Evolutionary conservation across 1,140 invertebrate genomes (phyloP), one percentile per base, ranked within the genome.

Genomic region (Orchesella cincta): DNA sequence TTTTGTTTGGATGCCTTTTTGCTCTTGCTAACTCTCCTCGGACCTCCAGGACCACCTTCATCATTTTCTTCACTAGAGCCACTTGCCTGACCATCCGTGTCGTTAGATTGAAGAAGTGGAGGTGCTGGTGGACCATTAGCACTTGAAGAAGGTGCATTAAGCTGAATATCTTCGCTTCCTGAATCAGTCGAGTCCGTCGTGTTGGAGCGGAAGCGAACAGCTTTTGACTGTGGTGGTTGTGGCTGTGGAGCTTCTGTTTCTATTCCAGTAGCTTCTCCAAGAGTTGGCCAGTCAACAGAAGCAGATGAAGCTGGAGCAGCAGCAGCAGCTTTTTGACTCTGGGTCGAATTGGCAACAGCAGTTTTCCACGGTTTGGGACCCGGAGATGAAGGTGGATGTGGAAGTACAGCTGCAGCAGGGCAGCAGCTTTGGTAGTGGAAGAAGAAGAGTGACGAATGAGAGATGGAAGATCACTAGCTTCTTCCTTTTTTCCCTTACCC

Each of bases 111-210:
- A 12, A 36, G n/a, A 36, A 75, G 35, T 73, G 0, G 79, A 80
- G 26, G 76, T 71, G 14, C n/a, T 46, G 39, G 36, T 73, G 76
- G 76, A 76, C 73, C n/a, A n/a, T n/a, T n/a, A 76, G 23, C 78
- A 78, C 1, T 78, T 35, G 14, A 35, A 51, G 52, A 35, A 77
- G 20, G 23, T n/a, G 3, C 3, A 36, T 12, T 70, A 35, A 36
- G 35, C n/a, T n/a, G n/a, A n/a, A n/a, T n/a, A 18, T 78, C 79
- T 39, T 77, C 74, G 70, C 76, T 72, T 0, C 70, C 70, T 0
- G 76, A 77, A 67, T 77, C 76, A 16, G 79, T 80, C 5, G 76
- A 78, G 33, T 80, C 79, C n/a, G 79, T 80, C 0, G 79, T 73
- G 74, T 67, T 80, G 2, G 73, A 75, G 57, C 33, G 23, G 34